Evolutionary conservation across 2,888 invertebrate species (phyloP), one percentile per base, ranked within the genome.

Genomic region (Carabus problematicus): DNA sequence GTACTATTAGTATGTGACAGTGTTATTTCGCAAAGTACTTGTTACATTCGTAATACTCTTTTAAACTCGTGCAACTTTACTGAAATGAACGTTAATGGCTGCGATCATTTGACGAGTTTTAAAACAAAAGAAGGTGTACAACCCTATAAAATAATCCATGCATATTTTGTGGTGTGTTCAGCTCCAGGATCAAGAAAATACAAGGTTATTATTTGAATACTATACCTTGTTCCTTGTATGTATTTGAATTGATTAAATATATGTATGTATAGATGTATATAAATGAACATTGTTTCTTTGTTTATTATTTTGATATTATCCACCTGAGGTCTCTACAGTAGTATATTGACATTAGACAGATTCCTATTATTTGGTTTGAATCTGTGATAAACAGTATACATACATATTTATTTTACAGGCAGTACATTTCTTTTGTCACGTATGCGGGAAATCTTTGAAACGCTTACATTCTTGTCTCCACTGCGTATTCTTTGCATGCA

Each of bases 401-500:
- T 59, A 67, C 66, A 55, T 42, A 70, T 70, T 79, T 76, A 74
- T 75, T 72, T 83, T 84, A 9, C 82, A 93, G 93, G 91, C 92
- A 43, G 86, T 89, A 76, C 88, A 91, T 82, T 91, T 92, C 80
- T 85, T 90, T 73, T 96, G 96, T 82, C 91, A 94, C 75, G 87
- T 89, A 40, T 96, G 96, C 81, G 89, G 91, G 75, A 88, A 88
- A 72, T 87, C 89, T 70, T 91, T 92, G 18, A 89, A 91, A n/a
- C 88, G 93, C 70, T 85, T 94, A 75, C 93, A 92, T 78, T 91
- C 93, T 19, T 95, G 94, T 77, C 85, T 94, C 70, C 93, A 94
- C 76, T 98, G 98, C 84, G 93, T 97, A 75, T 96, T 89, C 83
- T 96, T 98, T 82, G 97, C 94, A 62, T 98, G 98, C 81, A 93